A percentile compares a stretch with the other conserved stretches of the same genome.
Conservation (phyloP, 2,113 vertebrate genomes). For the Rynchops niger region DNA sequence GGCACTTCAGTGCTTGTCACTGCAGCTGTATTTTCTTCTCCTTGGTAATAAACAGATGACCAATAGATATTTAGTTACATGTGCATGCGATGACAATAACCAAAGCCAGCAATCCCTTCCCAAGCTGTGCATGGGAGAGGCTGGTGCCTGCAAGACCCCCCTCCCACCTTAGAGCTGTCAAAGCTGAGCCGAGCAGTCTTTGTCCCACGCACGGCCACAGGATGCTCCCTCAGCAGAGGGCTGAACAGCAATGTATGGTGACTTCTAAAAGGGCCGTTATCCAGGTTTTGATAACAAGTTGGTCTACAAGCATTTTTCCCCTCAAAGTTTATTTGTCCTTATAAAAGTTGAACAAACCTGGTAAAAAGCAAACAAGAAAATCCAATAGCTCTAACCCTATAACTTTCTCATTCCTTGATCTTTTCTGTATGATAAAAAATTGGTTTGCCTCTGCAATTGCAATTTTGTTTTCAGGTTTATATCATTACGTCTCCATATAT, state of each 20-base stretch:
- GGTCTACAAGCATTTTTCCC: not conserved
- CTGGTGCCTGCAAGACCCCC: not conserved
- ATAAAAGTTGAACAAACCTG: not conserved
- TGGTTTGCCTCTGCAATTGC: not conserved
- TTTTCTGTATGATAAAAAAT: not conserved
- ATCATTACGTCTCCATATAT: not conserved
- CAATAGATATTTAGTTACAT: not conserved
- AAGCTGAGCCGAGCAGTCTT: too few species aligned
- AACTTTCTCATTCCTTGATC: not conserved
- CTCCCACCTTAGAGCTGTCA: rapidly evolving
- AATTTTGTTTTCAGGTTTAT: not conserved
- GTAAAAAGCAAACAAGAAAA: not conserved
- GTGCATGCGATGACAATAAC: rapidly evolving
- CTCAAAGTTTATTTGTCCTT: not conserved
- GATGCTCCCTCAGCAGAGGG: not conserved
- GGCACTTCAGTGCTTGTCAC: not conserved
- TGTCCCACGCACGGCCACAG: too few species aligned
- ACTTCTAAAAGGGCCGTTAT: not conserved
- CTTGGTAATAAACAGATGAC: not conserved
- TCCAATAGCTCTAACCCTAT: not conserved
- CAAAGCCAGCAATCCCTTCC: not conserved
- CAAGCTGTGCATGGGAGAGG: rapidly evolving
- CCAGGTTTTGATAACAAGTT: not conserved
- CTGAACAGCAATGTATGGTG: not conserved
- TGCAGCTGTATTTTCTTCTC: not conserved